phyloP scores from a whole-genome alignment of 2,113 vertebrate species.

The Pipa parva region DNA sequence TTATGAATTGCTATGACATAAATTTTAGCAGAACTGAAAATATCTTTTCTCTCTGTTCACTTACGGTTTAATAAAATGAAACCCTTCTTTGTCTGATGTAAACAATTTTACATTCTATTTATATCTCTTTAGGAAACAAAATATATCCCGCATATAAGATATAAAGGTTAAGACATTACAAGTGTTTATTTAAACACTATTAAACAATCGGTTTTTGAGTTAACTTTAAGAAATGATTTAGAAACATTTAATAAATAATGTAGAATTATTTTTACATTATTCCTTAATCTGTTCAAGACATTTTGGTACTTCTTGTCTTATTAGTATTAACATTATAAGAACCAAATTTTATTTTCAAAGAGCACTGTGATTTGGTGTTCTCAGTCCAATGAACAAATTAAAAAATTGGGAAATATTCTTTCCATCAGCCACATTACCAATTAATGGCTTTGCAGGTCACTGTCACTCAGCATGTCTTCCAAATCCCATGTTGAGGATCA shows the following conservation, averaged over 20 bases:
- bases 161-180: too few species aligned
- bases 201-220: too few species aligned
- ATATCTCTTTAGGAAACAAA: too few species aligned
- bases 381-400: conserved; percentile 6
- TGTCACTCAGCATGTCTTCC: conserved; percentile 23
- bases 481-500: conserved; percentile 17
- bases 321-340: not conserved
- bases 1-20: too few species aligned
- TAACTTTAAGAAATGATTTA: too few species aligned
- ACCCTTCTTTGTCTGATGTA: too few species aligned
- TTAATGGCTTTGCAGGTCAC: conserved; percentile 19
- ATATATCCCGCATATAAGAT: too few species aligned
- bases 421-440: conserved; percentile 15
- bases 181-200: too few species aligned
- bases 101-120: too few species aligned
- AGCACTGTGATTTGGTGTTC: conserved; percentile 13
- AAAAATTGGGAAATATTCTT: not conserved
- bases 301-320: not conserved
- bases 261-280: not conserved
- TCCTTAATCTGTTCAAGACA: not conserved
- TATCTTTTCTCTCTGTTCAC: too few species aligned
- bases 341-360: conserved; percentile 14
- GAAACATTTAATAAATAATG: not conserved
- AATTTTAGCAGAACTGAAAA: too few species aligned
- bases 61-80: too few species aligned